These are phyloP conservation scores for Drosophila prolongata DNA, from an alignment of 2,888 invertebrate genomes.

Conservation along the genomic window DNA sequence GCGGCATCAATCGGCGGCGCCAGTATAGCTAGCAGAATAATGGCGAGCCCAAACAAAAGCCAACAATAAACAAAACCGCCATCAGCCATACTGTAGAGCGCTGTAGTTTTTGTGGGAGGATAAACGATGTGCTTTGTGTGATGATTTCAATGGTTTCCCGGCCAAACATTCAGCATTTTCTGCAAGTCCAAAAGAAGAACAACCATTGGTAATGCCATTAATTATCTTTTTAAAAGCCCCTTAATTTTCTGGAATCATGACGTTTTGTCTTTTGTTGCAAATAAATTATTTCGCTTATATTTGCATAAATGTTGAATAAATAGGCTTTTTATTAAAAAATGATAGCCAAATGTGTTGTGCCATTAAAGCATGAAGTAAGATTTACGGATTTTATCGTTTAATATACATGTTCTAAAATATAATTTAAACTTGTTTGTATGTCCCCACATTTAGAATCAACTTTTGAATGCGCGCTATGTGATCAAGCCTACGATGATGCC, in stretches of 20 bases:
- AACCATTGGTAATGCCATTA: background rate
- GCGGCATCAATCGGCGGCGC: slow-evolving; percentile 52
- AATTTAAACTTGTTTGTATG: too few species aligned
- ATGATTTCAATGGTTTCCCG: slow-evolving; percentile 30
- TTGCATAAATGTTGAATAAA: too few species aligned
- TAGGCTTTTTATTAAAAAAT: too few species aligned
- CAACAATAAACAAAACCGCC: slow-evolving; percentile 55
- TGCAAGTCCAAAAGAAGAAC: slow-evolving; percentile 37
- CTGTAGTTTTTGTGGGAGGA: slow-evolving; percentile 32
- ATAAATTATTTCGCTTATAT: too few species aligned
- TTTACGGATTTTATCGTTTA: too few species aligned
- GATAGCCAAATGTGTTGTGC: too few species aligned
- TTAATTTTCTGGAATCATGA: too few species aligned
- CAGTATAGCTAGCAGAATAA: slow-evolving; percentile 44
- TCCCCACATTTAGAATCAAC: too few species aligned
- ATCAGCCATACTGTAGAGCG: slow-evolving; percentile 60
- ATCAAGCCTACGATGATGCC: background rate
- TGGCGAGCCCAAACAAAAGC: slow-evolving; percentile 62
- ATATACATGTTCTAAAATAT: too few species aligned
- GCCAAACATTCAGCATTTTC: slow-evolving; percentile 54
- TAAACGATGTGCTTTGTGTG: slow-evolving; percentile 44
- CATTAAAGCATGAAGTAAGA: too few species aligned
- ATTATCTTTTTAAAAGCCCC: background rate
- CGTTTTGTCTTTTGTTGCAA: too few species aligned
- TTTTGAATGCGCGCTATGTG: background rate